Conservation (phyloP, 2,888 invertebrate species). For the Hypena proboscidalis region DNA sequence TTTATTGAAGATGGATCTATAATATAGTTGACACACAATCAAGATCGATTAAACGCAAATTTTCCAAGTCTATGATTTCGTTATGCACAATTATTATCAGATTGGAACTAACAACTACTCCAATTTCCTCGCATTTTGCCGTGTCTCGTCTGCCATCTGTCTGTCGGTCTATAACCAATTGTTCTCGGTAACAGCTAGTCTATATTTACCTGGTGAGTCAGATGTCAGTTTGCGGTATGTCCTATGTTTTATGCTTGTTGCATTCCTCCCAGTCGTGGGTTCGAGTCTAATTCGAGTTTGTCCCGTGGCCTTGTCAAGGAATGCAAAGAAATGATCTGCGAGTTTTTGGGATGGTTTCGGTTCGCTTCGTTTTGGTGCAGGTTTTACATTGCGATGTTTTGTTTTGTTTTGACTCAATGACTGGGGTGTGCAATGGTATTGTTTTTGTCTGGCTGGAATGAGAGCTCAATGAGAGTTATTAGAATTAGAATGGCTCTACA, state of each 20-base stretch:
- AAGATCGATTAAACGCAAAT: no score
- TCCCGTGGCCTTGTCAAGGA: slow-evolving; percentile 37
- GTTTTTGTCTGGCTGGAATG: no score
- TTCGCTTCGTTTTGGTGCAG: not conserved
- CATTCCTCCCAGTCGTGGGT: slow-evolving; percentile 28
- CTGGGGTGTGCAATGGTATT: no score
- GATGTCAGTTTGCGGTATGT: slow-evolving; percentile 30
- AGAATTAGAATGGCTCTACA: no score
- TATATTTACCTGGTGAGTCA: slow-evolving; percentile 38
- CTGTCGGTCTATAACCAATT: slow-evolving; percentile 24
- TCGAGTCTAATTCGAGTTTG: slow-evolving; percentile 35
- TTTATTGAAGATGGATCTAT: no score
- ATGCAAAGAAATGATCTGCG: slow-evolving; percentile 29
- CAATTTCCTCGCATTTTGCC: slow-evolving; percentile 9
- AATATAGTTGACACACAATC: no score
- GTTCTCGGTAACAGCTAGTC: not conserved
- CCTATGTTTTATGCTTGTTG: slow-evolving; percentile 29
- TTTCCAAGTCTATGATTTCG: no score
- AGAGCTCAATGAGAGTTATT: no score
- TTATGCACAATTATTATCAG: not conserved
- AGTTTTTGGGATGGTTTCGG: slow-evolving; percentile 21
- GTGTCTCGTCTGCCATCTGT: slow-evolving; percentile 15
- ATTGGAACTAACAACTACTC: not conserved
- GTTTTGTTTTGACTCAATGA: not conserved
- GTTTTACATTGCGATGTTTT: not conserved